Evolutionary conservation across 1,140 invertebrate species (phyloP).

Genomic region (Sminthurinus signatus): DNA sequence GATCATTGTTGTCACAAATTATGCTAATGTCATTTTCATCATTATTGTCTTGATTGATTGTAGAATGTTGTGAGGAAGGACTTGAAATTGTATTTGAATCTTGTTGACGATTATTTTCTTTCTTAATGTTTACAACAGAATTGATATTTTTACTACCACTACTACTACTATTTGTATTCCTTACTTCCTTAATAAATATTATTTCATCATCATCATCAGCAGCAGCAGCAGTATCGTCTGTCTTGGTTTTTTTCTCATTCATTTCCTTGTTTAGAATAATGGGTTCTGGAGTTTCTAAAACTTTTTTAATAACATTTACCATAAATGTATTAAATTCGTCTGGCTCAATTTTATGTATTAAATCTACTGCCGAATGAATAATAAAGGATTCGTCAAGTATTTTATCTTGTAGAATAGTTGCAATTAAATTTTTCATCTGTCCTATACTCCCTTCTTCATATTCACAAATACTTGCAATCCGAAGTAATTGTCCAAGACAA

Average conservation of each 20-base stretch:
- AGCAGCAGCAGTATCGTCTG: no score
- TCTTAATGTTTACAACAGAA: no score
- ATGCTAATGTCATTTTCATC: no score
- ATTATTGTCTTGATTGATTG: no score
- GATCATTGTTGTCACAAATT: no score
- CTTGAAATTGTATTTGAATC: no score
- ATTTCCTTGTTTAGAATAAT: neutral
- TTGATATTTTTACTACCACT: no score
- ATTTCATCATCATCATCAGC: no score
- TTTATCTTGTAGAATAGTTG: slow-evolving; percentile 1
- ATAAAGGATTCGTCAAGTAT: slow-evolving; percentile 23
- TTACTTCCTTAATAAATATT: no score
- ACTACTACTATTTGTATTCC: no score
- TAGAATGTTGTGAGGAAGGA: no score
- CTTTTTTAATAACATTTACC: slow-evolving; percentile 11
- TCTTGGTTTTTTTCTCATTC: neutral
- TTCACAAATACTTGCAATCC: neutral
- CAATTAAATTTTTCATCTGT: neutral
- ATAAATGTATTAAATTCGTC: slow-evolving; percentile 14
- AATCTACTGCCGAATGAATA: neutral
- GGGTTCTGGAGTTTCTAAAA: slow-evolving; percentile 21
- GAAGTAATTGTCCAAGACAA: slow-evolving; percentile 7
- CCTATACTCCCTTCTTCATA: slow-evolving; percentile 19
- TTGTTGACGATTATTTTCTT: no score
- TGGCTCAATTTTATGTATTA: neutral